A percentile compares a stretch with the other conserved stretches of the same genome.
Conservation (phyloP, 2,888 invertebrate genomes). For the Lomographa bimaculata region DNA sequence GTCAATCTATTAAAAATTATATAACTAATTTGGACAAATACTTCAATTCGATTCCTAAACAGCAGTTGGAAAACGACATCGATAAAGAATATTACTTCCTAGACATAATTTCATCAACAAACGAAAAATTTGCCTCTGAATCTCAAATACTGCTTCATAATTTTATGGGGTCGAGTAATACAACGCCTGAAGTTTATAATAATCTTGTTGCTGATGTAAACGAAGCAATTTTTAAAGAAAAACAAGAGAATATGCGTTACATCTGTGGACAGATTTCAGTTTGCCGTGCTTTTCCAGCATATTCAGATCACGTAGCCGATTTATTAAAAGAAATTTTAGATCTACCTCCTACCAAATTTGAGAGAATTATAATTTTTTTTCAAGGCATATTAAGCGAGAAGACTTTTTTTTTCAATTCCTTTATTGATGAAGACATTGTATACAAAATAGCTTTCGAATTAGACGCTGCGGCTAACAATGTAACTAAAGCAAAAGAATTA, state of each 20-base stretch:
- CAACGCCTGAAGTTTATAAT: too few relatives aligned
- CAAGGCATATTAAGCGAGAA: constrained; percentile 23
- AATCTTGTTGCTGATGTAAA: too few relatives aligned
- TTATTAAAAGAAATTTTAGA: constrained; percentile 39
- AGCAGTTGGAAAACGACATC: not conserved
- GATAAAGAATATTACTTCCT: constrained; percentile 6
- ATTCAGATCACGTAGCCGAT: constrained; percentile 42
- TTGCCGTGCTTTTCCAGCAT: constrained; percentile 46
- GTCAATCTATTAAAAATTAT: not conserved
- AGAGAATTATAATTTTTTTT: constrained; percentile 18
- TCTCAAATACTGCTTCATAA: not conserved
- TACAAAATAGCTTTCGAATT: constrained; percentile 27
- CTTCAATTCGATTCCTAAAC: not conserved
- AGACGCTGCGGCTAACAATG: constrained; percentile 7
- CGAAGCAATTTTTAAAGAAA: not conserved
- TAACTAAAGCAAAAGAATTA: constrained; percentile 26
- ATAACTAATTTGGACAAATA: not conserved
- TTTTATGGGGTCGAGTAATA: too few relatives aligned
- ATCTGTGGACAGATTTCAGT: constrained; percentile 23
- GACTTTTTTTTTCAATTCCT: constrained; percentile 28
- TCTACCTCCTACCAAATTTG: constrained; percentile 36
- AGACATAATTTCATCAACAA: constrained; percentile 1
- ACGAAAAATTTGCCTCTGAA: constrained; percentile 1
- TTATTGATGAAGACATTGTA: constrained; percentile 34
- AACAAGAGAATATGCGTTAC: constrained; percentile 1